These are phyloP conservation scores for Diabrotica balteata DNA, from an alignment of 2,888 invertebrate genomes.

Conservation along the genomic window DNA sequence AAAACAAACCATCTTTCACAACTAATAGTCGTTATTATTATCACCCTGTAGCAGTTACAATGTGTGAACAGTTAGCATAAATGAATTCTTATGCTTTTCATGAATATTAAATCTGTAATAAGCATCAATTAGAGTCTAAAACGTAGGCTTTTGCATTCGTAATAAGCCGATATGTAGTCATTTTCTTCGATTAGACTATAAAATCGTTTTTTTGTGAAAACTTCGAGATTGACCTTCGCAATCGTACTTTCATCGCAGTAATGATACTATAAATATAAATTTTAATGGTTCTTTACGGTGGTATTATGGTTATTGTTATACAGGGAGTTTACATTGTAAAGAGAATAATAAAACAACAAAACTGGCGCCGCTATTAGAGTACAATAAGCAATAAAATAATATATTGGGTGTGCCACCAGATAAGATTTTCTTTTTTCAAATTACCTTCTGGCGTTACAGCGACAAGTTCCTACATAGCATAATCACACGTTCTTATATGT, in stretches of 20 bases:
- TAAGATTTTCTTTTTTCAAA: not conserved
- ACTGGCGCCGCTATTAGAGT: slow-evolving; percentile 6
- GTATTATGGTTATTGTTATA: slow-evolving; percentile 17
- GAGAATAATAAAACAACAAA: not conserved
- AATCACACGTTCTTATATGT: no score
- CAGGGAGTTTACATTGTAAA: slow-evolving; percentile 7
- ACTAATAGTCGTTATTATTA: no score
- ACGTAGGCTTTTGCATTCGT: slow-evolving; percentile 35
- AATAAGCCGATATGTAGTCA: slow-evolving; percentile 28
- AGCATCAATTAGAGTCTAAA: slow-evolving; percentile 19
- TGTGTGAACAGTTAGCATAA: slow-evolving; percentile 15
- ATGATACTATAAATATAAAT: slow-evolving; percentile 37
- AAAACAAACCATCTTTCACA: no score
- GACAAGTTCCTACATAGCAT: no score
- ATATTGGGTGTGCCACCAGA: slow-evolving; percentile 3
- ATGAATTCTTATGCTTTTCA: slow-evolving; percentile 29
- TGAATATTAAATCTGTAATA: slow-evolving; percentile 31
- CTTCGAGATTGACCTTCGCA: slow-evolving; percentile 38
- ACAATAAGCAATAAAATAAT: slow-evolving; percentile 10
- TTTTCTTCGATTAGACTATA: slow-evolving; percentile 24
- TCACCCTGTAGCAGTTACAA: not conserved
- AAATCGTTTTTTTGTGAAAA: slow-evolving; percentile 39
- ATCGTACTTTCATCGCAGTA: slow-evolving; percentile 40
- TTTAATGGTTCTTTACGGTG: slow-evolving; percentile 24
- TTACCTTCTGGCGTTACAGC: no score